Percentiles rank a stretch among this genome's conserved stretches.
phyloP scores from a whole-genome alignment of 2,888 invertebrate genomes.

The Dryobota labecula region DNA sequence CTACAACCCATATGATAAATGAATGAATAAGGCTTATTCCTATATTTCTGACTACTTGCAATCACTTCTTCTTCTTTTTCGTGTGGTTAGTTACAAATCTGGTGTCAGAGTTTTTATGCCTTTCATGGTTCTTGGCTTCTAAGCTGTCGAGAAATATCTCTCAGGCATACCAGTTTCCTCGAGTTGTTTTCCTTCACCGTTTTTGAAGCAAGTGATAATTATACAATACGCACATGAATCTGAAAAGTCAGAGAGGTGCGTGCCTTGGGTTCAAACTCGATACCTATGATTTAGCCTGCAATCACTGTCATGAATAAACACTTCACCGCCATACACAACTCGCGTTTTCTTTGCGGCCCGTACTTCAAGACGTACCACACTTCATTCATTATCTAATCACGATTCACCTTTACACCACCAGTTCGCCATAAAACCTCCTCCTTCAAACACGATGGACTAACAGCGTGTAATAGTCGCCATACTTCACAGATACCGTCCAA shows the following conservation, averaged over 20 bases:
- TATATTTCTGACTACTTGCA: not conserved
- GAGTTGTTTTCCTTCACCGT: too few relatives aligned
- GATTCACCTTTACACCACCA: slow-evolving; percentile 53
- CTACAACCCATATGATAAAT: not conserved
- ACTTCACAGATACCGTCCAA: slow-evolving; percentile 73
- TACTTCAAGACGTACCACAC: slow-evolving; percentile 7
- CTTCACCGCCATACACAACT: not conserved
- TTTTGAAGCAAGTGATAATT: too few relatives aligned
- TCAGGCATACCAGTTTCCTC: too few relatives aligned
- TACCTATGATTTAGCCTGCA: too few relatives aligned
- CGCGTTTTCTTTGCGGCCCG: not conserved
- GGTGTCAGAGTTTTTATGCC: too few relatives aligned
- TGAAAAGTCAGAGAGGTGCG: too few relatives aligned
- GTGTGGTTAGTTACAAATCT: too few relatives aligned
- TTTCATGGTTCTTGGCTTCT: too few relatives aligned
- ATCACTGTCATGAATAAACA: slow-evolving; percentile 7
- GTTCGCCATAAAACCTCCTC: slow-evolving; percentile 47
- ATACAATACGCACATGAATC: too few relatives aligned
- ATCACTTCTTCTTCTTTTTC: too few relatives aligned
- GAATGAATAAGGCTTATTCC: not conserved
- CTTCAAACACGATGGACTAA: slow-evolving; percentile 60
- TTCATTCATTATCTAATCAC: slow-evolving; percentile 62
- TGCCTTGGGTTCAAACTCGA: too few relatives aligned
- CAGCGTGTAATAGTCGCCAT: slow-evolving; percentile 72
- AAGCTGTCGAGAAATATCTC: too few relatives aligned